phyloP scores from a whole-genome alignment of 2,113 vertebrate species.

The Ophthalmolycus amberensis region DNA sequence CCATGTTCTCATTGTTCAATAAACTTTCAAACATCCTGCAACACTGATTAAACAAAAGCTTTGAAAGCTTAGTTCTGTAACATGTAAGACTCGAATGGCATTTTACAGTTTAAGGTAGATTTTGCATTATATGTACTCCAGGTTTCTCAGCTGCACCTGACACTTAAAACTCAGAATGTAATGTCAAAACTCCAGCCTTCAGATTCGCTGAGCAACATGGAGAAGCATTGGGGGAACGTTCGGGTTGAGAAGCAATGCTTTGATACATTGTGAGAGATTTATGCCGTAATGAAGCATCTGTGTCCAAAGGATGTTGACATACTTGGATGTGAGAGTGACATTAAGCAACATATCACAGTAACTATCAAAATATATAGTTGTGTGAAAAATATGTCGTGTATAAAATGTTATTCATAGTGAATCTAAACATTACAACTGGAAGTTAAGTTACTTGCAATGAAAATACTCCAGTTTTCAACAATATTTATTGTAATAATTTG shows the following conservation, averaged over 20 bases:
- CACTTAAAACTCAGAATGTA: constrained; percentile 8
- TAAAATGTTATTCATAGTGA: constrained; percentile 8
- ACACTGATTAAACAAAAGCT: constrained; percentile 45
- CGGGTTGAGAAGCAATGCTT: background rate
- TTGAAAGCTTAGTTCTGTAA: constrained; percentile 10
- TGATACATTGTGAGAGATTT: background rate
- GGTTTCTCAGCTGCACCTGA: constrained; percentile 6
- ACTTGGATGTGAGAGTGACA: background rate
- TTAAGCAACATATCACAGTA: background rate
- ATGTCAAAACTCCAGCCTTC: constrained; percentile 26
- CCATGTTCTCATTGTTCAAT: background rate
- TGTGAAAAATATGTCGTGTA: background rate
- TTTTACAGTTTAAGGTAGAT: background rate
- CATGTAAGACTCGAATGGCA: constrained; percentile 16
- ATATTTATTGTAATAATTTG: constrained; percentile 5
- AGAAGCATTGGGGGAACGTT: background rate
- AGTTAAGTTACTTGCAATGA: constrained; percentile 21
- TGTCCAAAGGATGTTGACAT: background rate
- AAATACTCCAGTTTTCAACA: constrained; percentile 3
- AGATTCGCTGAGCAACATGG: background rate
- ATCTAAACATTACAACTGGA: background rate
- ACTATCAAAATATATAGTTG: constrained; percentile 21
- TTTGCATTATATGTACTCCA: constrained; percentile 22
- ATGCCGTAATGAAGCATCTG: background rate
- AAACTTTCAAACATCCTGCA: constrained; percentile 25